These are phyloP conservation scores for Spizella passerina DNA, from an alignment of 2,797 vertebrate species.

Conservation along the genomic window DNA sequence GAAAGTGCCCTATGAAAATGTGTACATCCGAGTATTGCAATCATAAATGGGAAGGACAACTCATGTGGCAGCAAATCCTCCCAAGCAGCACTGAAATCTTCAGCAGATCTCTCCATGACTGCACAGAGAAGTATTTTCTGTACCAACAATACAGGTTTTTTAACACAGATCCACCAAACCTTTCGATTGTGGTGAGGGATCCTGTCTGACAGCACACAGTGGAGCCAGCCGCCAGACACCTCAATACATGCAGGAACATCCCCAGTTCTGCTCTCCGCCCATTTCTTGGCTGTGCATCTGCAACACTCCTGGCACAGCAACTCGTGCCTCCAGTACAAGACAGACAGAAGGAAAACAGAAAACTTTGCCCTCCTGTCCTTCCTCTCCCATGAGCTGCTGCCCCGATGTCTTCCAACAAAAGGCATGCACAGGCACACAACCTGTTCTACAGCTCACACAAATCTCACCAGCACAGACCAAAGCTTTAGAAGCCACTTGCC, in stretches of 20 bases:
- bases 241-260: background rate
- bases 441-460: background rate
- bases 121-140: background rate
- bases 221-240: background rate
- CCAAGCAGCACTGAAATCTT: background rate
- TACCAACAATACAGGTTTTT: background rate
- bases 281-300: background rate
- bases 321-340: background rate
- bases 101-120: background rate
- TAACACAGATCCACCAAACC: background rate
- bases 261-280: accelerated
- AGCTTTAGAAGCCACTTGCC: background rate
- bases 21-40: background rate
- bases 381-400: background rate
- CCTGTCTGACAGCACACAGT: background rate
- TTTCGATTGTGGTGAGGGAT: background rate
- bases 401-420: accelerated
- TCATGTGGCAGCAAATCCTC: background rate
- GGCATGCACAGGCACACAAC: background rate
- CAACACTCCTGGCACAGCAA: background rate
- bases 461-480: background rate
- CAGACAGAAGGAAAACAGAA: background rate
- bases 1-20: background rate
- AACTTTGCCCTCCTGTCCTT: background rate
- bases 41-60: background rate